phyloP scores from a whole-genome alignment of 2,113 vertebrate species.

The Beaufortia kweichowensis region DNA sequence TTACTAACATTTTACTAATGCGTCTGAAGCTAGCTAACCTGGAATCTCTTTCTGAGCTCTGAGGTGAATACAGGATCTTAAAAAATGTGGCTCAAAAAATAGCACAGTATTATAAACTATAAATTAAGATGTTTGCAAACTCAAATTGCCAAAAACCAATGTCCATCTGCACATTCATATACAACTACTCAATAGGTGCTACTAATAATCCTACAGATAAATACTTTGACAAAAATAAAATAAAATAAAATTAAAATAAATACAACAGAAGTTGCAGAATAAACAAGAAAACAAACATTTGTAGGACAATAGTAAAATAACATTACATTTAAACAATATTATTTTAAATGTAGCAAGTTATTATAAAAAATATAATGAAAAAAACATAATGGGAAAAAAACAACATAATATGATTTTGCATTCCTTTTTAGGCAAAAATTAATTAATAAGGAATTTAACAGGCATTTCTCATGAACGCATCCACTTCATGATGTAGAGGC shows the following conservation, averaged over 20 bases:
- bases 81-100: background rate
- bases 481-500: background rate
- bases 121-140: too few species aligned
- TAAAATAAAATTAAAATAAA: background rate
- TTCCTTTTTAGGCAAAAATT: background rate
- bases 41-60: background rate
- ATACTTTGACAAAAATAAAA: background rate
- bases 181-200: background rate
- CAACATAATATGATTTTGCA: background rate
- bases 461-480: too few species aligned
- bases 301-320: background rate
- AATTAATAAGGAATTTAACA: background rate
- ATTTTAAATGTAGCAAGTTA: too few species aligned
- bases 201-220: too few species aligned
- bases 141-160: background rate
- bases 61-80: background rate
- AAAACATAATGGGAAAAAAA: background rate
- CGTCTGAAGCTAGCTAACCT: slow-evolving; percentile 2
- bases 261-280: background rate
- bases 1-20: background rate
- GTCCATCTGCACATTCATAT: background rate
- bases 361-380: too few species aligned
- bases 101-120: background rate
- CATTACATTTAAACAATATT: background rate
- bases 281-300: background rate